Evolutionary conservation across 2,888 invertebrate genomes (phyloP).

Genomic region (Diogma glabrata): DNA sequence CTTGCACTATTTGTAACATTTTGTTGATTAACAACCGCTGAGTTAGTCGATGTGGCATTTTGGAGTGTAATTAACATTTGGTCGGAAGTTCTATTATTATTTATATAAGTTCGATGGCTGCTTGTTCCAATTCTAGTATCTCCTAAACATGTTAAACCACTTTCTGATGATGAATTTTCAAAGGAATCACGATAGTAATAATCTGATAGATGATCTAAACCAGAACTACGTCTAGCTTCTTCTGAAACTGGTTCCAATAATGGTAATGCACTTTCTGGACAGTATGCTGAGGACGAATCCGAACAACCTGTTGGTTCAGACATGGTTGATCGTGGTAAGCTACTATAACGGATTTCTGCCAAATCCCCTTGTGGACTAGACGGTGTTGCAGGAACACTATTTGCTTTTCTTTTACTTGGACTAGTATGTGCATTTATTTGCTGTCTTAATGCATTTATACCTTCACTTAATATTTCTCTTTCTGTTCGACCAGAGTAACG

Average conservation of each 20-base stretch:
- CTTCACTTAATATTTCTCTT: conserved; percentile 77
- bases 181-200: conserved; percentile 65
- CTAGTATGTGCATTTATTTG: conserved; percentile 47
- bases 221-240: conserved; percentile 37
- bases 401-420: conserved; percentile 59
- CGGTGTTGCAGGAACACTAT: conserved; percentile 78
- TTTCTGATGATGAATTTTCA: conserved; percentile 71
- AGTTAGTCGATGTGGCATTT: conserved; percentile 15
- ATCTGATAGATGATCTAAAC: conserved; percentile 39
- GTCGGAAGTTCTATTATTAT: conserved; percentile 7
- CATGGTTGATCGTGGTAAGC: conserved; percentile 73
- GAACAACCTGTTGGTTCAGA: conserved; percentile 52
- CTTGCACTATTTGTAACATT: conserved; percentile 29
- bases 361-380: conserved; percentile 56
- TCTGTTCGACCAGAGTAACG: conserved; percentile 88
- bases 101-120: conserved; percentile 21
- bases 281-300: conserved; percentile 42
- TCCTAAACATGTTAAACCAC: conserved; percentile 41
- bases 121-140: conserved; percentile 18
- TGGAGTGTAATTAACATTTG: conserved; percentile 10
- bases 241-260: conserved; percentile 58
- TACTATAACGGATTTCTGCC: conserved; percentile 57
- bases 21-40: conserved; percentile 22
- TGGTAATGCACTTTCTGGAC: conserved; percentile 45
- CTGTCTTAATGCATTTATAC: conserved; percentile 51